Percentiles rank a stretch among this genome's conserved stretches.
Evolutionary conservation across 2,797 vertebrate genomes (phyloP).

Genomic region (Acrossocheilus fasciatus): DNA sequence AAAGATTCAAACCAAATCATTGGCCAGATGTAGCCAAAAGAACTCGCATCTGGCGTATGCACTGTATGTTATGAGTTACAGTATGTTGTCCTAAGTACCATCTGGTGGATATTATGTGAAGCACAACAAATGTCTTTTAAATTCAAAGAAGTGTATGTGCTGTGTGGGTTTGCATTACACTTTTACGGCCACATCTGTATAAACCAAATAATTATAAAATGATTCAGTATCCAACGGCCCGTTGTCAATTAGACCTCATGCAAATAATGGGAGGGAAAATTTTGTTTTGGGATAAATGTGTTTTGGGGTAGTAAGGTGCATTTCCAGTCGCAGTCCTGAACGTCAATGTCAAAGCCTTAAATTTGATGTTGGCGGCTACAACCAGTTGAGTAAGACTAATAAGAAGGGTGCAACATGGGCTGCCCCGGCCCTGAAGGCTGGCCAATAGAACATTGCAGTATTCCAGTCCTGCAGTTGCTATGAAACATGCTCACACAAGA

Average conservation of each 20-base stretch:
- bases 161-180: background rate
- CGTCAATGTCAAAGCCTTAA: background rate
- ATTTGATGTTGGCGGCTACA: background rate
- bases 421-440: no score
- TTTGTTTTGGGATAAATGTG: no score
- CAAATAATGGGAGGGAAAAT: background rate
- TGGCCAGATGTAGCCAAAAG: background rate
- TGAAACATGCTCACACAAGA: background rate
- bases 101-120: conserved; percentile 10
- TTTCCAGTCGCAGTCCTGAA: background rate
- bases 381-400: background rate
- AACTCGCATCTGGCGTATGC: background rate
- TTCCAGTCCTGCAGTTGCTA: background rate
- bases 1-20: background rate
- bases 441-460: no score
- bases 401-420: background rate
- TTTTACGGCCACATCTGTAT: background rate
- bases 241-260: no score
- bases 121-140: background rate
- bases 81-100: conserved; percentile 14
- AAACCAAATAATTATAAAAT: background rate
- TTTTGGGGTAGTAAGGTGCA: no score
- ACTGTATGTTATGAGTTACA: background rate
- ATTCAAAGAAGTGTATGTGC: background rate
- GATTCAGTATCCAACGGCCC: background rate